Conservation (phyloP, 2,797 vertebrate genomes). For the Malacoraja senta region DNA sequence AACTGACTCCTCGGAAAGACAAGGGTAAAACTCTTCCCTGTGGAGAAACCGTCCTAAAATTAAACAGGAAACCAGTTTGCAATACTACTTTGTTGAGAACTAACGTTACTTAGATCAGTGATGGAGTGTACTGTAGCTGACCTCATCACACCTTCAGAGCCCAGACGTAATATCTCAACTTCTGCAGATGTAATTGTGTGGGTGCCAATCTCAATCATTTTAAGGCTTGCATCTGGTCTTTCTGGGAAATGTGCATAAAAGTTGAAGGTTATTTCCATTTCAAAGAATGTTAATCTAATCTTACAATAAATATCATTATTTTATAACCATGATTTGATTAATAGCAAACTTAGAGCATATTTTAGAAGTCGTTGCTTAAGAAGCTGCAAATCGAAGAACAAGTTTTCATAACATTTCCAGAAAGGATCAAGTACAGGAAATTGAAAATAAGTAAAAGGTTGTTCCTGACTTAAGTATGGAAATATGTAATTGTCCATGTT, state of each 20-base stretch:
- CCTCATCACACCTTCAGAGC: neutral
- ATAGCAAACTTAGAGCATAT: neutral
- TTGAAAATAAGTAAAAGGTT: neutral
- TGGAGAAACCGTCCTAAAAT: neutral
- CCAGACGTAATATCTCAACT: neutral
- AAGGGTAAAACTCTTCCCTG: neutral
- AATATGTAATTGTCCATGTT: neutral
- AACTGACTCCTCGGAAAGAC: neutral
- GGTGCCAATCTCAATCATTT: neutral
- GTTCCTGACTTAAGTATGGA: neutral
- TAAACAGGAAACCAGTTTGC: neutral
- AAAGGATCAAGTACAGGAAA: neutral
- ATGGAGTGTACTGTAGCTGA: neutral
- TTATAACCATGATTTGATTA: neutral
- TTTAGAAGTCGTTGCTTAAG: neutral
- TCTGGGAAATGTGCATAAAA: neutral
- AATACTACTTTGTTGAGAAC: neutral
- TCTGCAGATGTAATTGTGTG: neutral
- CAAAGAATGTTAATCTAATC: constrained; percentile 11
- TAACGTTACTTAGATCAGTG: neutral
- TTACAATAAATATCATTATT: neutral
- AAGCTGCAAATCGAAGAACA: neutral
- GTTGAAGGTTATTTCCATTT: neutral
- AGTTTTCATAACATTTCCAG: neutral
- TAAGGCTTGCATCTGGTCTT: neutral